Percentiles rank a stretch among this genome's conserved stretches.
Conservation (phyloP, 2,888 invertebrate genomes). For the Octonoba sinensis region DNA sequence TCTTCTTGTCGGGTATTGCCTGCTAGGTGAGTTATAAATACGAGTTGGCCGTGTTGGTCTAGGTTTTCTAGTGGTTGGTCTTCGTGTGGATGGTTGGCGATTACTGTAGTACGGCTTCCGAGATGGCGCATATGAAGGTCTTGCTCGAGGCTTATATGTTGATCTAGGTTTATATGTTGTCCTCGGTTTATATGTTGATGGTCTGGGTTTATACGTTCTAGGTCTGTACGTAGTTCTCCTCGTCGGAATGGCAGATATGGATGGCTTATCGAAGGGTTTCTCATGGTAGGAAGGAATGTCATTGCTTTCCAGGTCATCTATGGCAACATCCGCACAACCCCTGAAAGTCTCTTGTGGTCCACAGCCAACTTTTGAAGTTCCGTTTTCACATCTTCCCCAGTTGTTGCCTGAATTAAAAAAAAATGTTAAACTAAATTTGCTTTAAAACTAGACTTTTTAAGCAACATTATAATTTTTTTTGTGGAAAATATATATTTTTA, state of each 20-base stretch:
- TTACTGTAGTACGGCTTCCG: constrained; percentile 24
- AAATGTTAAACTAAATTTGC: neutral
- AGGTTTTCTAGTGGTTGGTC: constrained; percentile 11
- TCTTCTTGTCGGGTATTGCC: constrained; percentile 7
- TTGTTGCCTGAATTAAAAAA: constrained; percentile 67
- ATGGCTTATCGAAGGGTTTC: constrained; percentile 28
- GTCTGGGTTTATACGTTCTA: constrained; percentile 27
- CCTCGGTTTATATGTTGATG: neutral
- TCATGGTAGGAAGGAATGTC: constrained; percentile 41
- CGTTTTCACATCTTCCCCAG: constrained; percentile 66
- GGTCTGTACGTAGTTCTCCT: constrained; percentile 41
- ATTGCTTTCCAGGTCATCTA: constrained; percentile 45
- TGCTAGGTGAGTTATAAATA: constrained; percentile 21
- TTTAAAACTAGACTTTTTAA: neutral
- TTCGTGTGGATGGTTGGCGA: constrained; percentile 7
- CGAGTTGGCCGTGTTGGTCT: constrained; percentile 33
- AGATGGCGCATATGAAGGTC: neutral
- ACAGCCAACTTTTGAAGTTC: constrained; percentile 65
- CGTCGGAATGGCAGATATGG: constrained; percentile 53
- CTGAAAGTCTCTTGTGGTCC: constrained; percentile 67
- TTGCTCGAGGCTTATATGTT: too few species aligned
- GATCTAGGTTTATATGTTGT: too few species aligned
- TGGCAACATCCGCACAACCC: constrained; percentile 66
- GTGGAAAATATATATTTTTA: neutral
- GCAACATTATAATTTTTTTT: neutral